Base-by-base conservation (phyloP, 2,113 vertebrate species). In the Phasianus colchicus region DNA sequence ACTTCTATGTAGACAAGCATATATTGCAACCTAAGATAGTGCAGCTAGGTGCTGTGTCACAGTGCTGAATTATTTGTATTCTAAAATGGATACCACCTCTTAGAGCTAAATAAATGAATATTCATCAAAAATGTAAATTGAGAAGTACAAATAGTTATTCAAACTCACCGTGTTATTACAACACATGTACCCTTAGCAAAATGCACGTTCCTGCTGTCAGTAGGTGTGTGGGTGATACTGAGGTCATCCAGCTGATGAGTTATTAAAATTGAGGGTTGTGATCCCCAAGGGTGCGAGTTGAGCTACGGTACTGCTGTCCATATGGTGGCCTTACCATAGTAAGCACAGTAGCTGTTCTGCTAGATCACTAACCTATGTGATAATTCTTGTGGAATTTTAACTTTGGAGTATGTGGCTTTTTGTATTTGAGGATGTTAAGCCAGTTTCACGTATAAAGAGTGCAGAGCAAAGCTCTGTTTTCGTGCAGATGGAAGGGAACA, bases 121-220 rank as follows among this genome's bases (percentile, higher is more conserved):
- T 40, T 81, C 0, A 1, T 38, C 52, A 57, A 58, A 90, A 55
- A 43, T 6, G 2, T 57, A 27, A 55, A n/a, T 5, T 34, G 20
- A 9, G 30, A 60, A 32, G 21, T 4, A 9, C 7, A 24, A 13
- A 9, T 52, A 30, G 61, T 63, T 71, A 4, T 70, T 57, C 29
- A 12, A 83, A 54, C 9, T 64, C 7, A 5, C 34, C 0, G 27
- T 54, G 0, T 71, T 13, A 25, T 82, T 29, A 5, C 21, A 27
- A 32, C 2, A 0, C 2, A 5, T 5, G 40, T 64, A 13, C 21
- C 24, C 36, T 47, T 17, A 74, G 7, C 13, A 52, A 30, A 64
- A 5, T 10, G 65, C 30, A 4, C 0, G 0, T 32, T 38, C 4
- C 0, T 10, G 61, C 55, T 42, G 22, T 42, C 8, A 3, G 16